Evolutionary conservation across 2,888 invertebrate species (phyloP).

Genomic region (Spialia ferax): DNA sequence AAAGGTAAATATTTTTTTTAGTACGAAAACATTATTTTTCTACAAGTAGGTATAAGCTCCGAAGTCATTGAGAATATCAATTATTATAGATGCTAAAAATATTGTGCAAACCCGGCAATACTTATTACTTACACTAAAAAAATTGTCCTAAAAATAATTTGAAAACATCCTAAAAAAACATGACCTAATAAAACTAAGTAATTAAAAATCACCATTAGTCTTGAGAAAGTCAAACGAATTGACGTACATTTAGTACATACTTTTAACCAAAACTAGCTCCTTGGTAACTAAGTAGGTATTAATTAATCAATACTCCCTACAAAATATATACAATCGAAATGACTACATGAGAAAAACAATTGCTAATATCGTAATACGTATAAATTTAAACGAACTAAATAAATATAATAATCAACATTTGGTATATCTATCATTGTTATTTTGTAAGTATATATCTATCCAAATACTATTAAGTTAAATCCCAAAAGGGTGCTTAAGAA

Average conservation of each 20-base stretch:
- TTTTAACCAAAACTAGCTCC: conserved; percentile 13
- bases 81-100: neutral
- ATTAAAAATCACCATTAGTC: neutral
- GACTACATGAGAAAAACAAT: conserved; percentile 19
- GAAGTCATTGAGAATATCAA: neutral
- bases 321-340: conserved; percentile 12
- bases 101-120: conserved; percentile 12
- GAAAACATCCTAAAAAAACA: neutral
- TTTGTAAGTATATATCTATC: conserved; percentile 13
- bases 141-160: neutral
- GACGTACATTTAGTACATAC: neutral
- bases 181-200: neutral
- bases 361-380: neutral
- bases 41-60: too few relatives aligned
- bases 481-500: conserved; percentile 14
- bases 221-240: neutral
- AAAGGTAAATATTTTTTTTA: too few relatives aligned
- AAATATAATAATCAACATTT: conserved; percentile 32
- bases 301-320: neutral
- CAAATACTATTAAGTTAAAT: conserved; percentile 13
- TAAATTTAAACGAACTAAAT: conserved; percentile 12
- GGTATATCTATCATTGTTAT: conserved; percentile 23
- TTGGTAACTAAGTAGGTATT: conserved; percentile 24
- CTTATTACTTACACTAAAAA: too few relatives aligned
- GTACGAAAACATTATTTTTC: too few relatives aligned